Conservation (phyloP, 2,888 invertebrate species). For the Ecliptopera silaceata region DNA sequence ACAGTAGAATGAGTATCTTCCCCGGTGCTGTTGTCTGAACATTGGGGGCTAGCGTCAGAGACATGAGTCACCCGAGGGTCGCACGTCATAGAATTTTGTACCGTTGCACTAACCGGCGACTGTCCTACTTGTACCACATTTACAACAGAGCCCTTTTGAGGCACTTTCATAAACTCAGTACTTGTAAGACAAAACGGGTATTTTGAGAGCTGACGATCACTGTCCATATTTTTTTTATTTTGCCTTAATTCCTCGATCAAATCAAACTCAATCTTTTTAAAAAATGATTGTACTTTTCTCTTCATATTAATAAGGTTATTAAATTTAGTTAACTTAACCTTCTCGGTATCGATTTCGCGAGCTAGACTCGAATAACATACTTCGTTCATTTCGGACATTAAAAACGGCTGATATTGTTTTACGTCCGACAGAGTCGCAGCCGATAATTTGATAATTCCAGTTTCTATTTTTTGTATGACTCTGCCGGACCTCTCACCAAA, state of each 20-base stretch:
- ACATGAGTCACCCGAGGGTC: constrained; percentile 77
- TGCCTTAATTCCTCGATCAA: constrained; percentile 48
- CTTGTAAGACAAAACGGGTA: constrained; percentile 49
- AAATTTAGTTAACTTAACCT: constrained; percentile 47
- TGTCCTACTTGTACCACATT: constrained; percentile 85
- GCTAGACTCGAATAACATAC: constrained; percentile 17
- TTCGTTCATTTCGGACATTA: constrained; percentile 58
- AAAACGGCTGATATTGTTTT: constrained; percentile 80
- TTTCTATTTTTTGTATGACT: constrained; percentile 77
- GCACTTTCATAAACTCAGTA: constrained; percentile 83
- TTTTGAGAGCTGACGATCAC: constrained; percentile 23
- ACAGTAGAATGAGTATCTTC: constrained; percentile 63
- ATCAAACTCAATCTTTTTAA: constrained; percentile 58
- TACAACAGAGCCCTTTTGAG: constrained; percentile 66
- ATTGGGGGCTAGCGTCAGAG: constrained; percentile 73
- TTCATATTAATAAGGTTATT: constrained; percentile 56
- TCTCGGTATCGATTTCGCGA: constrained; percentile 38
- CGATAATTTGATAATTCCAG: constrained; percentile 71
- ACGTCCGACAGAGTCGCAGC: constrained; percentile 84
- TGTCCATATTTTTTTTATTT: constrained; percentile 40
- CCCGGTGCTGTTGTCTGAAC: constrained; percentile 63
- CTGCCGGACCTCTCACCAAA: constrained; percentile 84
- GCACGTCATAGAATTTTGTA: constrained; percentile 74
- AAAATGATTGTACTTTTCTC: constrained; percentile 65
- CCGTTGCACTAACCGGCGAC: constrained; percentile 70